A percentile compares a stretch with the other conserved stretches of the same genome.
Evolutionary conservation across 23 tunicate genomes (phyloP).

Genomic region (Clavelina lepadiformis): DNA sequence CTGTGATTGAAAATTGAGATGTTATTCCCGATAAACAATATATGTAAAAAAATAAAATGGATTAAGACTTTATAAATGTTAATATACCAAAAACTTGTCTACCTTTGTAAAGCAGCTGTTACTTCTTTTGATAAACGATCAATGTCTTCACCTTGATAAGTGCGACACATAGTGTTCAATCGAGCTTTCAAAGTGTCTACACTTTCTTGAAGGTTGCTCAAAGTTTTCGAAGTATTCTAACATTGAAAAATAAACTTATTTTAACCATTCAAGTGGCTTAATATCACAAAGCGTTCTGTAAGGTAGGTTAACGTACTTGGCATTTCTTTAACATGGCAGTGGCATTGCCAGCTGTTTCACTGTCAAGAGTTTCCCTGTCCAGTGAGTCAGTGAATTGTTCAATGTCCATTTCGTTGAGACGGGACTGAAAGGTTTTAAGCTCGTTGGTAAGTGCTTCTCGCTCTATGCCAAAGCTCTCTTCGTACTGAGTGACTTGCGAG

Average conservation of each 20-base stretch:
- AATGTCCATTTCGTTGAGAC: conserved; percentile 24
- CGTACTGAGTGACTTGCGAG: conserved; percentile 42
- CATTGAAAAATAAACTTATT: too few relatives aligned
- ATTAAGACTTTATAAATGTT: neutral
- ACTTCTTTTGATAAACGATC: conserved; percentile 51
- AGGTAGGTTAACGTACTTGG: conserved; percentile 29
- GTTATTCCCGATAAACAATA: neutral
- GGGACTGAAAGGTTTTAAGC: conserved; percentile 9
- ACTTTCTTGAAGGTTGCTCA: conserved; percentile 41
- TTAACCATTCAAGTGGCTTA: too few relatives aligned
- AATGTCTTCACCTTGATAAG: conserved; percentile 59
- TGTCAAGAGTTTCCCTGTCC: neutral
- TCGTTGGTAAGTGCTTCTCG: conserved; percentile 15
- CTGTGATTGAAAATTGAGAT: conserved; percentile 11
- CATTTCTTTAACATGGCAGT: conserved; percentile 27
- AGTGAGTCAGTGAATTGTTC: conserved; percentile 14
- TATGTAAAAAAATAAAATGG: neutral
- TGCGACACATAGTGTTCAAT: conserved; percentile 67
- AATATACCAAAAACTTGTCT: neutral
- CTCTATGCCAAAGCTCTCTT: conserved; percentile 50
- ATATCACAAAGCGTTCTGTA: neutral
- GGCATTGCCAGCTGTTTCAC: conserved; percentile 3
- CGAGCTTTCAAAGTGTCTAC: conserved; percentile 56
- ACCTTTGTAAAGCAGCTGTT: conserved; percentile 55
- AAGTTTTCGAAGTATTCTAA: too few relatives aligned